Evolutionary conservation across 2,888 invertebrate genomes (phyloP).

Genomic region (Leuctra nigra): DNA sequence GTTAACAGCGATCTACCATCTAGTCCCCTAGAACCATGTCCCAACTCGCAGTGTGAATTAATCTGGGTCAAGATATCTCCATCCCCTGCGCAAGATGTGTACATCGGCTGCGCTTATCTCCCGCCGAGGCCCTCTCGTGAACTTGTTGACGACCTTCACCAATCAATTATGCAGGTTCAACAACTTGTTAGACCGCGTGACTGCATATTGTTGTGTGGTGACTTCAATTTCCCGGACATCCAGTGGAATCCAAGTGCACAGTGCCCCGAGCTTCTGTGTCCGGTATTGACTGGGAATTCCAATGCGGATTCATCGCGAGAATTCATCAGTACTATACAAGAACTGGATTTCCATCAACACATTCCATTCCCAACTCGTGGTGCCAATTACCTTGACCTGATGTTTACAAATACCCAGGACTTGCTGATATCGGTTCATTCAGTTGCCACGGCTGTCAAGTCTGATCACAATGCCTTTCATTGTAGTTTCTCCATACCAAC

Average conservation of each 20-base stretch:
- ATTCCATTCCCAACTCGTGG: not conserved
- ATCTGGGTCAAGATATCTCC: not conserved
- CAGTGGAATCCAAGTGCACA: not conserved
- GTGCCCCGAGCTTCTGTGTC: not conserved
- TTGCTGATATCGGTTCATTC: not conserved
- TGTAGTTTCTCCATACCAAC: not conserved
- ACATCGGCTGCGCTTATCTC: not conserved
- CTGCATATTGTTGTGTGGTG: not conserved
- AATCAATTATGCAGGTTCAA: not conserved
- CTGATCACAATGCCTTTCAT: not conserved
- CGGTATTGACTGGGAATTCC: not conserved
- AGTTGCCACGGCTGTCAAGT: not conserved
- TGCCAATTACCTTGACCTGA: not conserved
- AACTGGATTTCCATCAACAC: not conserved
- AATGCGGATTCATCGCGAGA: not conserved
- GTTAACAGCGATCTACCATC: not conserved
- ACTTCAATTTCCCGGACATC: slow-evolving; percentile 2
- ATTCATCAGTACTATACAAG: not conserved
- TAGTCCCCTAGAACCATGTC: not conserved
- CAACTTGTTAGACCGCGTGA: not conserved
- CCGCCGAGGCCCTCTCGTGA: not conserved
- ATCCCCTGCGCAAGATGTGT: not conserved
- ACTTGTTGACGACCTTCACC: not conserved
- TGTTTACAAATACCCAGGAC: not conserved
- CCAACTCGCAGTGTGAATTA: not conserved